phyloP scores from a whole-genome alignment of 2,113 vertebrate genomes.

The Lynx canadensis region DNA sequence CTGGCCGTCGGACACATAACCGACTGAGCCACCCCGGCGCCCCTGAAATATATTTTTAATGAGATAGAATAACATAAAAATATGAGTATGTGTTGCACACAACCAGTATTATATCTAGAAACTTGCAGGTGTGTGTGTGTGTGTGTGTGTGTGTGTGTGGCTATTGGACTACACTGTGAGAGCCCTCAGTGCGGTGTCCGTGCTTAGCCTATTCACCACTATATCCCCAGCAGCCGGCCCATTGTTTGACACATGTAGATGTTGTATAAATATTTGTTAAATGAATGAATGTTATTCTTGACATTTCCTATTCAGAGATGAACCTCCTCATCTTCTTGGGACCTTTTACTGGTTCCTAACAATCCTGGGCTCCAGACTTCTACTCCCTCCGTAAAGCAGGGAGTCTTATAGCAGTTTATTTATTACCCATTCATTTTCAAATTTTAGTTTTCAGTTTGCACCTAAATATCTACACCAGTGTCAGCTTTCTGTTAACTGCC shows the following conservation, averaged over 20 bases:
- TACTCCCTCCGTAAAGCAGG: neutral
- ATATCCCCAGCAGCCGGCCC: neutral
- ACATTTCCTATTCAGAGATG: neutral
- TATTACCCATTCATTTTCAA: neutral
- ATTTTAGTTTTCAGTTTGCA: constrained; percentile 1
- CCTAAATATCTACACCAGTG: neutral
- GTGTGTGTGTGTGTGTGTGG: neutral
- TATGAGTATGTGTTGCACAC: neutral
- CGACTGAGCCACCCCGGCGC: too few relatives aligned
- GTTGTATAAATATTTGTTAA: neutral
- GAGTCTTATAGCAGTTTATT: neutral
- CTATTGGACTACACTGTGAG: neutral
- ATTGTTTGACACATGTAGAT: neutral
- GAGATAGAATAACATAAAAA: neutral
- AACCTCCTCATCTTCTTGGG: neutral
- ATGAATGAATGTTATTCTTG: neutral
- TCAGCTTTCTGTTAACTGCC: neutral
- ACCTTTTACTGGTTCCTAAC: constrained; percentile 29
- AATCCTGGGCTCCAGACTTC: neutral
- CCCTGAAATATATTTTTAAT: neutral
- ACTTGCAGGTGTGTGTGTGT: neutral
- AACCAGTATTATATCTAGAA: neutral
- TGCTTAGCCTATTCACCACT: neutral
- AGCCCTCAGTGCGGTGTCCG: neutral
- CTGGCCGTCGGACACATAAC: too few relatives aligned